Conservation (phyloP, 37 sponge, comb jelly and placozoan genomes). For the Chondrilla cf. caribensis region DNA sequence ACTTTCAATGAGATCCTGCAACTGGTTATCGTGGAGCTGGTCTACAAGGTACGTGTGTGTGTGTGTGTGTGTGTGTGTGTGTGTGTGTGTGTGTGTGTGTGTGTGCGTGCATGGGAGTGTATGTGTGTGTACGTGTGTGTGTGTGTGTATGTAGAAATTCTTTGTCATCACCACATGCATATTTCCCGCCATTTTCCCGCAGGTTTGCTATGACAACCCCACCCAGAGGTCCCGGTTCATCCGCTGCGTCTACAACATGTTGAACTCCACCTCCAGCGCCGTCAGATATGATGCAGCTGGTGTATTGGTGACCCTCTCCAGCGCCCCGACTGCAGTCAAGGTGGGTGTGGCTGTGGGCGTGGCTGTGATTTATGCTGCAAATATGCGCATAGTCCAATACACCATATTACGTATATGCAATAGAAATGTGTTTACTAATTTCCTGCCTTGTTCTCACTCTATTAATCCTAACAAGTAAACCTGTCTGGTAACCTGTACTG, state of each 20-base stretch:
- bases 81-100: neutral
- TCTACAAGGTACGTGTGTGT: conserved; percentile 84
- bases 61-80: neutral
- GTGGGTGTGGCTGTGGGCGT: conserved; percentile 29
- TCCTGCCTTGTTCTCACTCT: too few species aligned
- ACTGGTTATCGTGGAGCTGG: conserved; percentile 98
- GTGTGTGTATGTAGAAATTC: neutral
- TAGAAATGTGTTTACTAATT: too few species aligned
- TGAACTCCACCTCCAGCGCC: conserved; percentile 84
- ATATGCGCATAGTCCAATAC: neutral
- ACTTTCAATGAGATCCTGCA: conserved; percentile 98
- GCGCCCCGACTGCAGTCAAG: conserved; percentile 95
- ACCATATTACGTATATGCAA: too few species aligned
- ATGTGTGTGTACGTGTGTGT: neutral
- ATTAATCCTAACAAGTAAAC: too few species aligned
- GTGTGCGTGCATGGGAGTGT: neutral
- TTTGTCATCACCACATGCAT: neutral
- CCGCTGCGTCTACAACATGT: conserved; percentile 93
- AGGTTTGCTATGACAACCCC: conserved; percentile 95
- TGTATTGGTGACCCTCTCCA: conserved; percentile 93
- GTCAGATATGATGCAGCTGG: conserved; percentile 99
- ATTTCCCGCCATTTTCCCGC: neutral
- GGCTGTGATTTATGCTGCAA: neutral
- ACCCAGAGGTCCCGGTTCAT: conserved; percentile 91
- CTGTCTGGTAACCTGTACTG: too few species aligned